Evolutionary conservation across 2,113 vertebrate species (phyloP).

Genomic region (Microcebus griseorufus): DNA sequence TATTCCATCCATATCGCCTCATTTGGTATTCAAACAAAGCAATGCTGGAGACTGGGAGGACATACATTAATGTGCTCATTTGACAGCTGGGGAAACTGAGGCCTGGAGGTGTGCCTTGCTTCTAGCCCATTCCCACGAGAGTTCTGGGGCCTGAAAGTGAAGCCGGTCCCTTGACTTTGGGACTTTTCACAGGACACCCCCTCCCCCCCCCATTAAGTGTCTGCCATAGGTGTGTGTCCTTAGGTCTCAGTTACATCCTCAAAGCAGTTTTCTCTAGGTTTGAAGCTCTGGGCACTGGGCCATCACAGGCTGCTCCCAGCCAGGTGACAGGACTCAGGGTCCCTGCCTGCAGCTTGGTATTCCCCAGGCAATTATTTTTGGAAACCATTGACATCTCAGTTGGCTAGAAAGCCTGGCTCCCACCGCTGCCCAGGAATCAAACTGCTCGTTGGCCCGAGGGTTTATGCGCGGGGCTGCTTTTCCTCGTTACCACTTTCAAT

Average conservation of each 20-base stretch:
- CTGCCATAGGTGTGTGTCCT: not conserved
- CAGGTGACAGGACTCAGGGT: not conserved
- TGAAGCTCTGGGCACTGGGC: not conserved
- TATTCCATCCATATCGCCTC: not conserved
- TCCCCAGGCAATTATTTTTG: slow-evolving; percentile 25
- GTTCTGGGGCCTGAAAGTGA: not conserved
- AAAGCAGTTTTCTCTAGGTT: not conserved
- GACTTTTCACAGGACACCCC: not conserved
- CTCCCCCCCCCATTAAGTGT: not conserved
- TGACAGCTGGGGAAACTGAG: not conserved
- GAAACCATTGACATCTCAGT: not conserved
- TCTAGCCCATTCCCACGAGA: not conserved
- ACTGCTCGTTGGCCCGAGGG: not conserved
- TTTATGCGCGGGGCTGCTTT: slow-evolving; percentile 11
- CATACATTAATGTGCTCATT: not conserved
- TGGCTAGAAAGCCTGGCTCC: slow-evolving; percentile 3
- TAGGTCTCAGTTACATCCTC: not conserved
- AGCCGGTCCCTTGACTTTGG: not conserved
- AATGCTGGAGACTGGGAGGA: not conserved
- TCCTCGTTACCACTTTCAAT: slow-evolving; percentile 48
- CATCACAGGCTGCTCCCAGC: not conserved
- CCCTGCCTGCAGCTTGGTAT: not conserved
- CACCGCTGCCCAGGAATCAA: not conserved
- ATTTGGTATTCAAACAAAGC: not conserved
- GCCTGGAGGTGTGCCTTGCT: not conserved